These are phyloP conservation scores for Cydia fagiglandana DNA, from an alignment of 1,140 invertebrate species.

Conservation along the genomic window DNA sequence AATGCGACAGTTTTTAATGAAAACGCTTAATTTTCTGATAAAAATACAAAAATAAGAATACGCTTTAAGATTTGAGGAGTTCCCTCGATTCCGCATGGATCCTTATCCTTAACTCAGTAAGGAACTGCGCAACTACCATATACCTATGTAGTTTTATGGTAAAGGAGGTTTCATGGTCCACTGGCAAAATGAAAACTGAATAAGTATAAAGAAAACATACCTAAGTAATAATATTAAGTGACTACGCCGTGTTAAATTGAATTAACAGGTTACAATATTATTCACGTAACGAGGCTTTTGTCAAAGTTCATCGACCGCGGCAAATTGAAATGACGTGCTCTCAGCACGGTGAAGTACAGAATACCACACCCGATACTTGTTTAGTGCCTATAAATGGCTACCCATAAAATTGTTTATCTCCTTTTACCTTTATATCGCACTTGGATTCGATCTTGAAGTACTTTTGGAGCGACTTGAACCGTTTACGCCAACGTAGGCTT, in stretches of 20 bases:
- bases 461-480: constrained; percentile 10
- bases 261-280: background rate
- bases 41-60: no score
- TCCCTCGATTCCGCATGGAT: no score
- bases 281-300: background rate
- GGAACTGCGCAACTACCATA: no score
- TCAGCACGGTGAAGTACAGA: background rate
- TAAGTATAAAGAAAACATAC: background rate
- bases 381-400: constrained; percentile 10
- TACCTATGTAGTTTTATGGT: no score
- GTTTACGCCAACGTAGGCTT: constrained; percentile 17
- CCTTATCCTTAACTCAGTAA: no score
- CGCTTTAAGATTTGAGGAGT: no score
- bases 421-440: constrained; percentile 20
- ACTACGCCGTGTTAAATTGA: background rate
- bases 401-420: constrained; percentile 23
- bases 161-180: no score
- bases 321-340: constrained; percentile 8
- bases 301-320: background rate
- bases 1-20: no score
- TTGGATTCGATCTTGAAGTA: background rate
- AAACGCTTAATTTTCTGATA: no score
- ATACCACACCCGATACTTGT: constrained; percentile 4
- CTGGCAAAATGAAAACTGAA: no score
- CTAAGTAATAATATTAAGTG: background rate